Evolutionary conservation across 2,797 vertebrate genomes (phyloP).

Genomic region (Pseudocheirus occidentalis): DNA sequence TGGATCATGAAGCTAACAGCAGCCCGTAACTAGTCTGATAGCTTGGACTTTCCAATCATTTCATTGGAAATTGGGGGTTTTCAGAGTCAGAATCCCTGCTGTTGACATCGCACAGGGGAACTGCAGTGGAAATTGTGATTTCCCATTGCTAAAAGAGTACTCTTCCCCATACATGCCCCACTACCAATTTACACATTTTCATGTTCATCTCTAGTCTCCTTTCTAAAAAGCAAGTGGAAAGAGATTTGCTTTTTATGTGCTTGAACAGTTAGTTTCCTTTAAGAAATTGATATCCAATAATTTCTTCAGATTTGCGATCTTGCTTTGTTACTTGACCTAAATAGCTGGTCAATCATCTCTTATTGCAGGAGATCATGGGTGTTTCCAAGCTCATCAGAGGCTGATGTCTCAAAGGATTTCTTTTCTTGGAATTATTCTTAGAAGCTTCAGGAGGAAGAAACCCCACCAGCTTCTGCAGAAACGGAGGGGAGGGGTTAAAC

Average conservation of each 20-base stretch:
- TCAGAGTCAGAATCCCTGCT: background rate
- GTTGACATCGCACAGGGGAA: background rate
- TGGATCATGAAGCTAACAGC: background rate
- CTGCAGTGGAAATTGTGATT: background rate
- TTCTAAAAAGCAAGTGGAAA: conserved; percentile 40
- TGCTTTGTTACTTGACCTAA: conserved; percentile 44
- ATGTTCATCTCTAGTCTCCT: background rate
- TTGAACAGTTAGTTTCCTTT: conserved; percentile 37
- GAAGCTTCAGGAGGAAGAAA: conserved; percentile 12
- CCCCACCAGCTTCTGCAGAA: conserved; percentile 11
- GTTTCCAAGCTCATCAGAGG: background rate
- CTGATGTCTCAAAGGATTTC: background rate
- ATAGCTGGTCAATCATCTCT: conserved; percentile 23
- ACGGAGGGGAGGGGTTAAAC: background rate
- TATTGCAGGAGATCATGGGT: conserved; percentile 7
- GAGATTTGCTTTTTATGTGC: conserved; percentile 54
- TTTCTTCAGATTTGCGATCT: conserved; percentile 35
- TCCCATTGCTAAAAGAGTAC: background rate
- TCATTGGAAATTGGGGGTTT: conserved; percentile 7
- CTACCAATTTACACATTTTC: background rate
- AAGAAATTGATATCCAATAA: background rate
- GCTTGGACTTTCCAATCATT: conserved; percentile 49
- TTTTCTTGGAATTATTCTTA: conserved; percentile 43
- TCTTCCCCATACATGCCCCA: background rate
- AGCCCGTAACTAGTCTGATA: conserved; percentile 7